phyloP scores from a whole-genome alignment of 2,113 vertebrate genomes.

The Phylloscopus trochiloides region DNA sequence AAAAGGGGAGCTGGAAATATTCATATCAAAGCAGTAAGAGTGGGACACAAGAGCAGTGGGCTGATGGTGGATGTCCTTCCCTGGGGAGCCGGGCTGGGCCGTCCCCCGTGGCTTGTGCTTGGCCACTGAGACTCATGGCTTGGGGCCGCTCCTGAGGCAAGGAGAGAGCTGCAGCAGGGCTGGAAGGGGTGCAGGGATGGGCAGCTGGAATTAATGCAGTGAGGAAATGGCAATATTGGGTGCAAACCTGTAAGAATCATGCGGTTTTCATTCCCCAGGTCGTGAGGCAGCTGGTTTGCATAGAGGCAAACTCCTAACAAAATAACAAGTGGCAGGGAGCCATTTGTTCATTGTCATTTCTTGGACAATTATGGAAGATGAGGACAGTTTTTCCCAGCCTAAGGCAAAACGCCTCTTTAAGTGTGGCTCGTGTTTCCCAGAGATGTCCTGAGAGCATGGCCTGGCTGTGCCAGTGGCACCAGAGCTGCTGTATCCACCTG shows the following conservation, averaged over 20 bases:
- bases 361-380: background rate
- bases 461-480: background rate
- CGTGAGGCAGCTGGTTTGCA: background rate
- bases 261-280: background rate
- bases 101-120: accelerated
- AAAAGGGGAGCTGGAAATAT: background rate
- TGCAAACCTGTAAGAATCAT: background rate
- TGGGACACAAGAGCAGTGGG: accelerated
- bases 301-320: background rate
- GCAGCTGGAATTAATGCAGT: background rate
- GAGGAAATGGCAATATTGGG: background rate
- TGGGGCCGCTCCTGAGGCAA: background rate
- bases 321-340: background rate
- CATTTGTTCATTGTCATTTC: background rate
- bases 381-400: background rate
- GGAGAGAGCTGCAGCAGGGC: background rate
- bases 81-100: accelerated
- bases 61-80: background rate
- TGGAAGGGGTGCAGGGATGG: background rate
- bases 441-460: accelerated
- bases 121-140: background rate
- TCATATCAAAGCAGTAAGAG: background rate
- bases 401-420: background rate
- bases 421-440: background rate
- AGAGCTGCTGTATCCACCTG: background rate